Conservation (phyloP, 2,888 invertebrate species). For the Carabus problematicus region DNA sequence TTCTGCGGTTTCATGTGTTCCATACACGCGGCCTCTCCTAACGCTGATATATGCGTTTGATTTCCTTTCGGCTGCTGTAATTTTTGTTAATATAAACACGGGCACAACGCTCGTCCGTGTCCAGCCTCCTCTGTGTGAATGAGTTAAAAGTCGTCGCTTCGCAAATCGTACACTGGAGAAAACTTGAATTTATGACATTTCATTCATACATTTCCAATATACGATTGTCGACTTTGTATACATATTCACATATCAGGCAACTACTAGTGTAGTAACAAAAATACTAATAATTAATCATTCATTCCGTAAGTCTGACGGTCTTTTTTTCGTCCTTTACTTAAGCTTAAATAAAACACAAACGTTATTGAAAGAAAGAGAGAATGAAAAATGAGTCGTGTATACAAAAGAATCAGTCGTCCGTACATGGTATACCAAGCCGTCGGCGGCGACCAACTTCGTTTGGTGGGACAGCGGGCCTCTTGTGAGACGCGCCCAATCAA, state of each 20-base stretch:
- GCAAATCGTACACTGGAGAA: no score
- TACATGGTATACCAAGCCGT: background rate
- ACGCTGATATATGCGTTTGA: slow-evolving; percentile 59
- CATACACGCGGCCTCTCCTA: slow-evolving; percentile 54
- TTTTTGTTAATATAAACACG: slow-evolving; percentile 50
- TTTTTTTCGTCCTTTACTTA: no score
- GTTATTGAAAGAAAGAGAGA: slow-evolving; percentile 14
- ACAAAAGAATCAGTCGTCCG: slow-evolving; percentile 23
- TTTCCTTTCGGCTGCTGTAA: slow-evolving; percentile 52
- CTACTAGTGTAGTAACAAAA: no score
- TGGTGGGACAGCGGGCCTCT: slow-evolving; percentile 15
- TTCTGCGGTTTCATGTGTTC: slow-evolving; percentile 54
- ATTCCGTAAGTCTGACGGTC: no score
- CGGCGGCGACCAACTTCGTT: background rate
- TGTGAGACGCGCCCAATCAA: slow-evolving; percentile 23
- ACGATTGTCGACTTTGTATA: no score
- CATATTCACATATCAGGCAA: no score
- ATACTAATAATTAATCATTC: no score
- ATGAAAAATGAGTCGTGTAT: slow-evolving; percentile 30
- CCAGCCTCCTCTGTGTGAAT: background rate
- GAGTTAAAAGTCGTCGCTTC: background rate
- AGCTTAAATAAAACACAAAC: background rate
- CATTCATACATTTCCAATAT: no score
- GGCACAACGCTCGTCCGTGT: background rate
- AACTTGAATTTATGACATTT: no score